Base-by-base conservation (phyloP, 2,888 invertebrate species). In the Tetropium fuscum region DNA sequence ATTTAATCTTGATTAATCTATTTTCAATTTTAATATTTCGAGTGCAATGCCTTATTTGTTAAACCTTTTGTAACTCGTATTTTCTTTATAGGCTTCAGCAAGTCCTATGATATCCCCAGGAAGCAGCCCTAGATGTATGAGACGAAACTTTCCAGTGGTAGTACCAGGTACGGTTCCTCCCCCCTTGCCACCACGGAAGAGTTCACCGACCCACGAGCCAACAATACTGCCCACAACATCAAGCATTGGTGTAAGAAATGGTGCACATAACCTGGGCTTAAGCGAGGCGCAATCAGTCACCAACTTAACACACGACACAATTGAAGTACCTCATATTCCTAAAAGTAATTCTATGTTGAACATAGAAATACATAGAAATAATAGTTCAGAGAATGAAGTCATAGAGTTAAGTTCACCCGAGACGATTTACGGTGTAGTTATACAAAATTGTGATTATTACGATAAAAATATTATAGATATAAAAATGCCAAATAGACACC, bases 361-460 rank as follows among this genome's bases (percentile, higher is more conserved):
- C 51, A 60, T 67, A 30, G 80, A 81, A 54, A 77, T 81, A 66
- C 76, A 75, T 55, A 72, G 69, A 60, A 74, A 56, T 45, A 41
- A 41, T 16, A 64, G 48, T 16, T 57, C 38, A 10, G 62, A 53
- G 5, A 55, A 45, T 11, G 60, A 60, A 36, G 72, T 71, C 7
- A 66, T 82, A 3, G 82, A 82, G 64, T 60, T 90, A 0, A 90
- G 90, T 0, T 88, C 90, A 2, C 89, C 90, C 0, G 90, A 90
- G 75, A 90, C 90, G 2, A 90, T 90, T 54, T 87, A 87, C 11
- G 90, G 90, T 0, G 83, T 90, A 18, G 90, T 90, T 44, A 90
- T 90, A 69, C 90, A 90, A 0, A 83, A 85, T 66, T 86, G 87
- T 68, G 78, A 80, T 57, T 68, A 66, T 43, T 66, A 59, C 45